Percentiles rank a stretch among this genome's conserved stretches.
These are phyloP conservation scores for Tinea semifulvella DNA, from an alignment of 2,888 invertebrate species.

Conservation along the genomic window DNA sequence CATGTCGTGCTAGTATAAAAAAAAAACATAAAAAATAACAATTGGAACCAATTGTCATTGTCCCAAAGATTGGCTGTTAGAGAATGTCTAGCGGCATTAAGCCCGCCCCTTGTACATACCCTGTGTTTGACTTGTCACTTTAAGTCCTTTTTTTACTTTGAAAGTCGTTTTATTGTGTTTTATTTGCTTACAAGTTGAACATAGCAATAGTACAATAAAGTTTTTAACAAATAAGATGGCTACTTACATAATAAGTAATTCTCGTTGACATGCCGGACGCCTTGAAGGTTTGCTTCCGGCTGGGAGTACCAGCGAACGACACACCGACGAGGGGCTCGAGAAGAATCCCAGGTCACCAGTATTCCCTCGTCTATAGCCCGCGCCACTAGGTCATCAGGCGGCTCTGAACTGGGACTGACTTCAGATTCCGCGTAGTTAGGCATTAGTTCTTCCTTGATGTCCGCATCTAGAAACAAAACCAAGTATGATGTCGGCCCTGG, in stretches of 20 bases:
- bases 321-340: slow-evolving; percentile 70
- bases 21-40: too few relatives aligned
- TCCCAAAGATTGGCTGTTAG: too few relatives aligned
- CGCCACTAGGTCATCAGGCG: slow-evolving; percentile 75
- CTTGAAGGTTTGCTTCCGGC: slow-evolving; percentile 69
- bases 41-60: too few relatives aligned
- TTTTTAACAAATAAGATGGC: slow-evolving; percentile 3
- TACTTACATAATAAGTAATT: slow-evolving; percentile 68
- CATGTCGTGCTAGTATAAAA: too few relatives aligned
- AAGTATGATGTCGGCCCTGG: too few relatives aligned
- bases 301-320: slow-evolving; percentile 76
- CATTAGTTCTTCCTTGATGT: slow-evolving; percentile 5
- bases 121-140: too few relatives aligned
- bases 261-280: slow-evolving; percentile 74
- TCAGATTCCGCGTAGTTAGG: slow-evolving; percentile 17
- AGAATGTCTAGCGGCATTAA: too few relatives aligned
- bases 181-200: too few relatives aligned
- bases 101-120: too few relatives aligned
- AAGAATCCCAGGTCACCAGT: slow-evolving; percentile 76
- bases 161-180: too few relatives aligned
- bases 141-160: too few relatives aligned
- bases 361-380: slow-evolving; percentile 78
- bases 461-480: background rate
- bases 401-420: slow-evolving; percentile 41
- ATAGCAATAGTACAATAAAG: too few relatives aligned